phyloP scores from a whole-genome alignment of 2,113 vertebrate genomes.

The Merops nubicus region DNA sequence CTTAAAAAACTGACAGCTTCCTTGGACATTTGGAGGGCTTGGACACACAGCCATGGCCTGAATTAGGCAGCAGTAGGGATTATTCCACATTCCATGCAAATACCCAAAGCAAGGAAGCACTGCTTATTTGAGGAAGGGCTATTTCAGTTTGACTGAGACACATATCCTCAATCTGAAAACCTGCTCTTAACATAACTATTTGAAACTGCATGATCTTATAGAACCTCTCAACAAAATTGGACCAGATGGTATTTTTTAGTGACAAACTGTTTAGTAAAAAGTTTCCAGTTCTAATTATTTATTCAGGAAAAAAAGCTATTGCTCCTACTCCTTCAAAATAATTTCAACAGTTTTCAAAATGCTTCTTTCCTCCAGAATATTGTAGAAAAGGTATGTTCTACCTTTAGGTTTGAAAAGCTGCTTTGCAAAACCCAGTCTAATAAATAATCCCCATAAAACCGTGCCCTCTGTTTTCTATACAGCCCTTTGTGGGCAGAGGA shows the following conservation, averaged over 20 bases:
- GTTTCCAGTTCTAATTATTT: neutral
- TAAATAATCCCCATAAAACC: neutral
- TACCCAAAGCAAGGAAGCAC: neutral
- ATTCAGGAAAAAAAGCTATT: neutral
- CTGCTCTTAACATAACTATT: neutral
- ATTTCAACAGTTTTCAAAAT: neutral
- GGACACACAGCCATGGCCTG: neutral
- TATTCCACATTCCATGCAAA: neutral
- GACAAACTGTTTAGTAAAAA: neutral
- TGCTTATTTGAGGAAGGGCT: neutral
- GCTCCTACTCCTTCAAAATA: neutral
- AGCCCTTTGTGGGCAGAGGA: neutral
- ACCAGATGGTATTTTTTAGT: neutral
- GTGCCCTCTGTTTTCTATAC: neutral
- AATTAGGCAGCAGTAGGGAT: neutral
- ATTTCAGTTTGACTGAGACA: neutral
- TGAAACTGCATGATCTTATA: neutral
- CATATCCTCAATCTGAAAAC: neutral
- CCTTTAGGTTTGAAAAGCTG: neutral
- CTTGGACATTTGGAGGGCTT: neutral
- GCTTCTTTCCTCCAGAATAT: neutral
- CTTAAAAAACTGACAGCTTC: neutral
- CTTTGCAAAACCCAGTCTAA: neutral
- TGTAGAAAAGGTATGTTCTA: neutral
- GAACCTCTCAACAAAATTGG: neutral